Conservation (phyloP, 1,140 invertebrate genomes). For the Anoplolepis gracilipes region DNA sequence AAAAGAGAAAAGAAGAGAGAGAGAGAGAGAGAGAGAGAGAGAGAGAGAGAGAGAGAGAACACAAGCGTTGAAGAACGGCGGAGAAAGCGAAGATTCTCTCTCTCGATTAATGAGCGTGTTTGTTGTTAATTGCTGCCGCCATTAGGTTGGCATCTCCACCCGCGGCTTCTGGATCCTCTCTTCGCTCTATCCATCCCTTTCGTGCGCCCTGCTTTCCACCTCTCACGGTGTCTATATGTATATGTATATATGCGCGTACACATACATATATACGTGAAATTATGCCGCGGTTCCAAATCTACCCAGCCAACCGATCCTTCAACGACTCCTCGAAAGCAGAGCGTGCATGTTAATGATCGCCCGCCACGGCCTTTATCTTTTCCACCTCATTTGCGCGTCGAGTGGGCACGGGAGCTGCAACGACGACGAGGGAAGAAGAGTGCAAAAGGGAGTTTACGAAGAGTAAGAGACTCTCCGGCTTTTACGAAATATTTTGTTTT, state of each 20-base stretch:
- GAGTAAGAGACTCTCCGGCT: background rate
- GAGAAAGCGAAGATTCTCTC: constrained; percentile 71
- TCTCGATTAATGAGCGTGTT: constrained; percentile 86
- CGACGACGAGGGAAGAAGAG: constrained; percentile 29
- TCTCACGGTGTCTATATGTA: constrained; percentile 37
- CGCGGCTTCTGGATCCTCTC: constrained; percentile 11
- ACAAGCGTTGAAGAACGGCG: constrained; percentile 42
- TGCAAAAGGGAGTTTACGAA: constrained; percentile 19
- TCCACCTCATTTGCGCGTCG: constrained; percentile 86
- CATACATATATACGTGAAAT: background rate
- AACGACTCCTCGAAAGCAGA: constrained; percentile 79
- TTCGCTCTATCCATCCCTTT: constrained; percentile 47
- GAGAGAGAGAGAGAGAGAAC: constrained; percentile 26
- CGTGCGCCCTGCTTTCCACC: constrained; percentile 32
- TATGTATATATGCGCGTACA: constrained; percentile 17
- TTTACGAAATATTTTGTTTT: constrained; percentile 63
- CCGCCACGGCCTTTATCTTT: constrained; percentile 85
- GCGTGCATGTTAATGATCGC: constrained; percentile 86
- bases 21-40: constrained; percentile 53
- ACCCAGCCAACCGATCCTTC: constrained; percentile 65
- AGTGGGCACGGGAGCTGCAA: constrained; percentile 74
- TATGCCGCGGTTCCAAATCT: constrained; percentile 65
- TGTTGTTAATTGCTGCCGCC: constrained; percentile 86
- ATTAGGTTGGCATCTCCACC: constrained; percentile 84
- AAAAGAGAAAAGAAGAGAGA: constrained; percentile 61